These are phyloP conservation scores for Halisarca cf. caerulea DNA, from an alignment of 37 sponge, comb jelly and placozoan species.

Conservation along the genomic window DNA sequence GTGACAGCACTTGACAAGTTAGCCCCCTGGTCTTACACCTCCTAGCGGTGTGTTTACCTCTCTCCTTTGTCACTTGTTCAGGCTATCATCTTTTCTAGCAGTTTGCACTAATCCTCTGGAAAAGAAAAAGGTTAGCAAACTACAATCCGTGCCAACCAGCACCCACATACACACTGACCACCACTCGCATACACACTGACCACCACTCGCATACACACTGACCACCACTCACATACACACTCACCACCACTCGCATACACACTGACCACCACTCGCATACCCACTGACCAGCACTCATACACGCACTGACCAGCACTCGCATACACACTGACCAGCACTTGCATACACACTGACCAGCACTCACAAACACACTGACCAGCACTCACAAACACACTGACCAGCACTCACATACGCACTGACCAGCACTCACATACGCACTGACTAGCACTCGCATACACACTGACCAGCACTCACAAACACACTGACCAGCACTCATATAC, in stretches of 20 bases:
- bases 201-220: background rate
- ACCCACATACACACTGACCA: background rate
- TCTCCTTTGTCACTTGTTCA: background rate
- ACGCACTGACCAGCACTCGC: background rate
- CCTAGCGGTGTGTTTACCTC: background rate
- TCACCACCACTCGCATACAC: background rate
- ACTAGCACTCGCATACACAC: background rate
- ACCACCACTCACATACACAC: background rate
- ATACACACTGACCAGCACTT: background rate
- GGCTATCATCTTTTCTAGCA: constrained; percentile 6
- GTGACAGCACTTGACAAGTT: background rate
- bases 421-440: background rate
- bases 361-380: background rate
- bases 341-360: background rate
- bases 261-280: background rate
- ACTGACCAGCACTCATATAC: background rate
- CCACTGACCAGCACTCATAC: background rate
- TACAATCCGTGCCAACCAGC: no score
- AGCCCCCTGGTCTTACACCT: background rate
- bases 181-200: background rate
- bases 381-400: background rate
- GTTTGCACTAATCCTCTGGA: background rate
- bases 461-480: background rate
- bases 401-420: background rate
- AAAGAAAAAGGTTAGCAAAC: background rate